phyloP scores from a whole-genome alignment of 2,113 vertebrate species.

The Puntigrus tetrazona region DNA sequence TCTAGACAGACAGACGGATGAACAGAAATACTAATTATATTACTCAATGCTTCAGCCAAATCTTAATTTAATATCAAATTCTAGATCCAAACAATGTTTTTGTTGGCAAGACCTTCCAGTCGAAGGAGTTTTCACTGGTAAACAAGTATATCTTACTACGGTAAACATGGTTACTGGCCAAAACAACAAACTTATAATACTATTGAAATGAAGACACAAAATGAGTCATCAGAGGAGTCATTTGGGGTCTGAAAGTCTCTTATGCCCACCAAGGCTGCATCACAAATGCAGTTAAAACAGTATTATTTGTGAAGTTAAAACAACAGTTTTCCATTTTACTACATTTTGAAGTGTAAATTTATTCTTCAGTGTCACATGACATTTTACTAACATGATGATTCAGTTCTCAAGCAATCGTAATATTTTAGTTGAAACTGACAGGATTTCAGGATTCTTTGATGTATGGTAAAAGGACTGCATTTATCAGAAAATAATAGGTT shows the following conservation, averaged over 20 bases:
- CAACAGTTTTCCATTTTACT: not conserved
- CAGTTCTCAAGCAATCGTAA: not conserved
- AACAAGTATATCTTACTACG: not conserved
- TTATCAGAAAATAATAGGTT: not conserved
- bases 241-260: not conserved
- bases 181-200: not conserved
- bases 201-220: not conserved
- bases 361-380: not conserved
- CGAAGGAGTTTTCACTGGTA: not conserved
- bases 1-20: not conserved
- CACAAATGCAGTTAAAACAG: not conserved
- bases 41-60: not conserved
- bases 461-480: not conserved
- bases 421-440: not conserved
- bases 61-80: slow-evolving; percentile 9
- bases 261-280: not conserved
- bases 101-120: not conserved
- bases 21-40: not conserved
- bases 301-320: not conserved
- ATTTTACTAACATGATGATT: not conserved
- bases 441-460: not conserved
- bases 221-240: not conserved
- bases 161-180: not conserved
- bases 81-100: not conserved
- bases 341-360: not conserved